These are phyloP conservation scores for Scomberomorus guttatus DNA, from an alignment of 2,797 vertebrate genomes.

Conservation along the genomic window DNA sequence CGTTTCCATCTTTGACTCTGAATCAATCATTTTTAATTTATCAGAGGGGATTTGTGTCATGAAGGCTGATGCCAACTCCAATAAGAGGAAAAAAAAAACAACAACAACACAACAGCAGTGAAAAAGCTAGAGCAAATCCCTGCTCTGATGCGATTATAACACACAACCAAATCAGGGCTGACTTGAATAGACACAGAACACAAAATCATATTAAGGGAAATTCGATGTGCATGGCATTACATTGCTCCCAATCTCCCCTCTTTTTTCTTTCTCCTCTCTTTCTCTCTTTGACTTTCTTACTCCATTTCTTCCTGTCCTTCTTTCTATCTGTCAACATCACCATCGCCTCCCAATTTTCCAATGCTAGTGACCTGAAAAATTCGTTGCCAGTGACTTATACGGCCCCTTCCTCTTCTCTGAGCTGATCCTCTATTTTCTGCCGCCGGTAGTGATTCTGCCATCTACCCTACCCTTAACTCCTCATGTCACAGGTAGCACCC, in stretches of 20 bases:
- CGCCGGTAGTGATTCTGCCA: slow-evolving; percentile 23
- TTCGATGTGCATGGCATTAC: slow-evolving; percentile 89
- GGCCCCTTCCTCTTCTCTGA: slow-evolving; percentile 44
- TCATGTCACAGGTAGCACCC: slow-evolving; percentile 60
- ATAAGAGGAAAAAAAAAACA: slow-evolving; percentile 73
- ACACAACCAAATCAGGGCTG: slow-evolving; percentile 88
- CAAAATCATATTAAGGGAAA: slow-evolving; percentile 90
- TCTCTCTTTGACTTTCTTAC: slow-evolving; percentile 68
- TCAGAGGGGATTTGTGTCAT: slow-evolving; percentile 89
- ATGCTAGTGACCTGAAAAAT: slow-evolving; percentile 85
- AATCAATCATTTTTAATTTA: slow-evolving; percentile 91
- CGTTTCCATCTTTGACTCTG: slow-evolving; percentile 86
- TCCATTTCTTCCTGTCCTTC: slow-evolving; percentile 66
- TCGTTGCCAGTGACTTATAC: slow-evolving; percentile 68
- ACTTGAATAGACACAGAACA: slow-evolving; percentile 92
- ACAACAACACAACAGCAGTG: slow-evolving; percentile 75
- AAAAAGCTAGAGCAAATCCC: slow-evolving; percentile 87
- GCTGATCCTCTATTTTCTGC: slow-evolving; percentile 53
- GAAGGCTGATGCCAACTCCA: slow-evolving; percentile 86
- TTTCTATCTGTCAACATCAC: slow-evolving; percentile 71
- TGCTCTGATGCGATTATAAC: slow-evolving; percentile 89
- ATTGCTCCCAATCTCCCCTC: slow-evolving; percentile 79
- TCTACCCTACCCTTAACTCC: slow-evolving; percentile 44
- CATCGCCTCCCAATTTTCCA: slow-evolving; percentile 50
- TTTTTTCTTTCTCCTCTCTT: slow-evolving; percentile 57